Evolutionary conservation across 2,113 vertebrate genomes (phyloP), one percentile per base, ranked within the genome.

Genomic region (Phodopus roborovskii): DNA sequence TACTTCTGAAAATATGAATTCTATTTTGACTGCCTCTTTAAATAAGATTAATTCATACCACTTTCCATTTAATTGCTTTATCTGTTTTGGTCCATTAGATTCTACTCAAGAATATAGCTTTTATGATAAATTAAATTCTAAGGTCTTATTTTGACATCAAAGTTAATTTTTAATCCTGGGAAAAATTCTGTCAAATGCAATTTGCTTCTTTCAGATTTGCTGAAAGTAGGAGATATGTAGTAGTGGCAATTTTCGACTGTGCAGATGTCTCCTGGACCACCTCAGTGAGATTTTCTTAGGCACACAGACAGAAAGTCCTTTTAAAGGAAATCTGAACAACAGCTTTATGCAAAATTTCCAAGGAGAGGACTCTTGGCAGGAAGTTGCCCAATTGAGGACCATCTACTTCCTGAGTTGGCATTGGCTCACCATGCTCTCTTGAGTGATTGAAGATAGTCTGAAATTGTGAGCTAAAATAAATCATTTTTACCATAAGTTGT

Each of bases 11-110:
- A 97, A 96, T 96, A 97, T 97, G 74, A 97, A 94, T 95, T 97
- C 94, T 60, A 96, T 97, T 91, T 93, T 86, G 56, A 96, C 95
- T 97, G 92, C 90, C 94, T 97, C 95, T 97, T 98, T 97, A 97
- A 97, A 97, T 97, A 97, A 98, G 97, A 98, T 98, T 98, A 98
- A 97, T 97, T 97, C 96, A 97, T 90, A 95, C 83, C 97, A 97
- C 97, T 98, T 96, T 92, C 89, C 95, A 93, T 96, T 97, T 98
- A 97, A 97, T 97, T 97, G 96, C 97, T 98, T 97, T 97, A 98
- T 98, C 97, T 98, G 97, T 97, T 97, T 98, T 98, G 97, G 96
- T 95, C 97, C 97, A 98, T 98, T 97, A 97, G 97, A 97, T 97
- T 97, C 97, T 97, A 97, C 94, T 97, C 0, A 36, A 93, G 97